A percentile compares a stretch with the other conserved stretches of the same genome.
phyloP scores from a whole-genome alignment of 2,113 vertebrate genomes.

The Reinhardtius hippoglossoides region DNA sequence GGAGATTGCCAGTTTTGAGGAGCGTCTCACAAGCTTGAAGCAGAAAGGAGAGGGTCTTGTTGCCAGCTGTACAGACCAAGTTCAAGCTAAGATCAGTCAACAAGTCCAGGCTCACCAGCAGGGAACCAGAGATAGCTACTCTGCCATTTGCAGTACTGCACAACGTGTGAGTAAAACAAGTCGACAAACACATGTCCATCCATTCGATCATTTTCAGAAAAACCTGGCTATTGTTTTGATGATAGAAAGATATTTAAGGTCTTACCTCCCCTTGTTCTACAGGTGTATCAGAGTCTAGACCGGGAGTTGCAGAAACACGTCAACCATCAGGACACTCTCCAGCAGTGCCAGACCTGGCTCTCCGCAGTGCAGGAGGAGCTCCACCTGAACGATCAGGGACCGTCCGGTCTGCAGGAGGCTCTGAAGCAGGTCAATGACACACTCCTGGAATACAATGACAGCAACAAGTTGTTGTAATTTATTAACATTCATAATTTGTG shows the following conservation, averaged over 20 bases:
- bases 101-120: slow-evolving; percentile 90
- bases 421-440: slow-evolving; percentile 87
- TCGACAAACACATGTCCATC: background rate
- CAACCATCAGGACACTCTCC: slow-evolving; percentile 92
- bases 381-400: slow-evolving; percentile 82
- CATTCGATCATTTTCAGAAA: background rate
- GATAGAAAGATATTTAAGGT: background rate
- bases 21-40: slow-evolving; percentile 87
- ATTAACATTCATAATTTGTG: slow-evolving; percentile 9
- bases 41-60: slow-evolving; percentile 89
- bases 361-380: slow-evolving; percentile 88
- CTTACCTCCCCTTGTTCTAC: background rate
- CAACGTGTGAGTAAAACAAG: slow-evolving; percentile 88
- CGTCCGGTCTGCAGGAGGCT: slow-evolving; percentile 89
- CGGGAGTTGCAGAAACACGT: slow-evolving; percentile 95
- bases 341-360: slow-evolving; percentile 94
- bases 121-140: slow-evolving; percentile 93
- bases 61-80: slow-evolving; percentile 87
- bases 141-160: slow-evolving; percentile 94
- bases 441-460: background rate
- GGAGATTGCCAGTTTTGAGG: slow-evolving; percentile 95
- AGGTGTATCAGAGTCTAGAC: slow-evolving; percentile 97
- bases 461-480: background rate
- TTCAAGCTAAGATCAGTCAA: slow-evolving; percentile 91
- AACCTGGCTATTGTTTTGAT: background rate